Conservation (phyloP, 2,113 vertebrate genomes). For the Pseudorasbora parva region DNA sequence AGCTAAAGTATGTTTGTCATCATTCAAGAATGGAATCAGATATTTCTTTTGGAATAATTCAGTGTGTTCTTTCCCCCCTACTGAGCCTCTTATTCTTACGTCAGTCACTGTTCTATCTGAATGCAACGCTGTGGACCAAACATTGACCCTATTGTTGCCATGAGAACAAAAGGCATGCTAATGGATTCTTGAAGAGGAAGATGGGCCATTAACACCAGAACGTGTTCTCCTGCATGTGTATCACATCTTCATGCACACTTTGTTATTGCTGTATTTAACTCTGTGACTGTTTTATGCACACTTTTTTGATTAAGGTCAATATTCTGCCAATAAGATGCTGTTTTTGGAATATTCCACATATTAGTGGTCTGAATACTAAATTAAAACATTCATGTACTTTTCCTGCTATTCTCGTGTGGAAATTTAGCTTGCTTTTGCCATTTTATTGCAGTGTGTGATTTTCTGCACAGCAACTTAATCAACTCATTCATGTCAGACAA, state of each 20-base stretch:
- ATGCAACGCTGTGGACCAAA: constrained; percentile 59
- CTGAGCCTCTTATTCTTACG: constrained; percentile 11
- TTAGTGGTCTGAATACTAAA: background rate
- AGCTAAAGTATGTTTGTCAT: background rate
- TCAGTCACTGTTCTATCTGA: constrained; percentile 50
- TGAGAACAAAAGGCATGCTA: constrained; percentile 71
- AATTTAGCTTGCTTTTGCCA: background rate
- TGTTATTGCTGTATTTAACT: background rate
- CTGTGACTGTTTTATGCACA: background rate
- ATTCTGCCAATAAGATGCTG: background rate
- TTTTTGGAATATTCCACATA: background rate
- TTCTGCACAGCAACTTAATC: background rate
- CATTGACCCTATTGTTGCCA: constrained; percentile 74
- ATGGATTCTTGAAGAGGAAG: constrained; percentile 59
- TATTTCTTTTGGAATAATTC: background rate
- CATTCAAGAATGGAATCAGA: background rate
- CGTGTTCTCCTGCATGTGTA: background rate
- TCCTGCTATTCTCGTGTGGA: background rate
- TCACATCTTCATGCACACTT: background rate
- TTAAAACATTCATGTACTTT: background rate
- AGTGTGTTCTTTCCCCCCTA: background rate
- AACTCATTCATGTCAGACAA: background rate
- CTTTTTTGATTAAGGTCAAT: background rate
- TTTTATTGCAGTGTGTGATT: background rate
- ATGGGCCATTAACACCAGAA: constrained; percentile 9